Percentiles rank a stretch among this genome's conserved stretches.
Evolutionary conservation across 2,888 invertebrate genomes (phyloP).

Genomic region (Callosobruchus maculatus): DNA sequence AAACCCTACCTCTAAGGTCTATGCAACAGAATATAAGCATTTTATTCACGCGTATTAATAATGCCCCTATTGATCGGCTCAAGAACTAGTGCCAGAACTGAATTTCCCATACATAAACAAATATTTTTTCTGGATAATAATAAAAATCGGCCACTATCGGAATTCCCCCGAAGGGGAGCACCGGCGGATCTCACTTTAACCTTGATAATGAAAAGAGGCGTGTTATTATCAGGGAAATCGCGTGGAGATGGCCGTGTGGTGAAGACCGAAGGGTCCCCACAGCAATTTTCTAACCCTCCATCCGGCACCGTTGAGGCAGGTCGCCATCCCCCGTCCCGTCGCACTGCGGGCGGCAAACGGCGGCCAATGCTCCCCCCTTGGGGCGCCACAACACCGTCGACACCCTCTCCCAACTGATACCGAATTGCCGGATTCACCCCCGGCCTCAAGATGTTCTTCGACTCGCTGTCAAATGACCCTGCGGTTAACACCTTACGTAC

Average conservation of each 20-base stretch:
- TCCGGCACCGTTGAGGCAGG: conserved; percentile 37
- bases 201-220: conserved; percentile 31
- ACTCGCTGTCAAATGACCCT: neutral
- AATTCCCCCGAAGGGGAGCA: neutral
- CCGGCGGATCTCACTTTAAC: conserved; percentile 23
- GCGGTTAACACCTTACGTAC: neutral
- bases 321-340: conserved; percentile 18
- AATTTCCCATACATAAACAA: too few species aligned
- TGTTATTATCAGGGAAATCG: neutral
- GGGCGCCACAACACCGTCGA: conserved; percentile 34
- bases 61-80: too few species aligned
- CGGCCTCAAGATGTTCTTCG: neutral
- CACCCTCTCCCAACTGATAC: conserved; percentile 34
- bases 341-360: conserved; percentile 14
- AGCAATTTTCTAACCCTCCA: conserved; percentile 1
- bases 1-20: too few species aligned
- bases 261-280: neutral
- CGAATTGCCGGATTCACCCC: conserved; percentile 31
- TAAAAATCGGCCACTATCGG: neutral
- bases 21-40: too few species aligned
- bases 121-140: too few species aligned
- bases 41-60: too few species aligned
- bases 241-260: neutral
- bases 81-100: too few species aligned
- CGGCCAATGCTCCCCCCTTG: conserved; percentile 28